Evolutionary conservation across 2,888 invertebrate species (phyloP), one percentile per base, ranked within the genome.

Genomic region (Spatulosminthurus flaviceps): DNA sequence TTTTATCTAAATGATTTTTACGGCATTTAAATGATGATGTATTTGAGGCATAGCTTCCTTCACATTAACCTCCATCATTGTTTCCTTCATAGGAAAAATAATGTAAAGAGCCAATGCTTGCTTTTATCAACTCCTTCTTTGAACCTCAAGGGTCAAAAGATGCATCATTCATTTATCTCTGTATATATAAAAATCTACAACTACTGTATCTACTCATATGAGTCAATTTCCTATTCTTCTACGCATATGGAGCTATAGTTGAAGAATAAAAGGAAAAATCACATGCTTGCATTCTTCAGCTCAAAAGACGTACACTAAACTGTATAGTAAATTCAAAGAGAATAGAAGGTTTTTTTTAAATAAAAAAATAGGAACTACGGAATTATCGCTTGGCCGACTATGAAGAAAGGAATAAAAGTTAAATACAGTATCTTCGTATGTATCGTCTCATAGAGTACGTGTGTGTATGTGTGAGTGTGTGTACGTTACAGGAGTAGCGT

Each of bases 341-440:
- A n/a, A n/a, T n/a, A n/a, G n/a, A n/a, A n/a, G n/a, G n/a, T n/a
- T n/a, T n/a, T n/a, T n/a, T n/a, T n/a, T n/a, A n/a, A n/a, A n/a
- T 22, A 34, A 41, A 74, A 28, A 67, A 74, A 28, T 42, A 76
- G 76, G 76, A 76, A 76, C 67, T 76, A 69, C 76, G 76, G 76
- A 76, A 76, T 69, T 76, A 69, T 41, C 75, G 66, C 51, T 24
- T 76, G 76, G 67, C 41, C 41, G 67, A 26, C 41, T 76, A 76
- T 41, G 41, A 74, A 74, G 74, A 74, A 74, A 60, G 11, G 60
- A 74, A 28, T 74, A 28, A 51, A 61, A 74, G 74, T 74, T 74
- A 74, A 74, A 74, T 74, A 74, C 74, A 61, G 74, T 60, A 74
- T 34, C 64, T 16, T 64, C 19, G 0, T 24, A 41, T 43, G 60